phyloP scores from a whole-genome alignment of 2,113 vertebrate species.

The Murina feae region DNA sequence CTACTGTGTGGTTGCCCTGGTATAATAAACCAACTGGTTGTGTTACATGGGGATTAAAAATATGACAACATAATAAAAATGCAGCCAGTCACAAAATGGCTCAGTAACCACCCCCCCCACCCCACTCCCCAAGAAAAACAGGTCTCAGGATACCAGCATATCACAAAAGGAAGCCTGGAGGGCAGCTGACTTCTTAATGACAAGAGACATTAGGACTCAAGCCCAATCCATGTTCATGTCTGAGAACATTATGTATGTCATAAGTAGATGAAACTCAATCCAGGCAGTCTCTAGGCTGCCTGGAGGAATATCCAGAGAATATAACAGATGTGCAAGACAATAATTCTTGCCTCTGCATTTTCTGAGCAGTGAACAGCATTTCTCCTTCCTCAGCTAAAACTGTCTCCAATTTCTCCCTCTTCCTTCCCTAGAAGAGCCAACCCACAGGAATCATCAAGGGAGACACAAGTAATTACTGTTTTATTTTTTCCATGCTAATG shows the following conservation, averaged over 20 bases:
- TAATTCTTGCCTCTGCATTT: conserved; percentile 43
- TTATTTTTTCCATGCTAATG: conserved; percentile 73
- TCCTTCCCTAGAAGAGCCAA: conserved; percentile 53
- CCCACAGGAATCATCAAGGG: conserved; percentile 64
- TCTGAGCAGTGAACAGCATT: conserved; percentile 36
- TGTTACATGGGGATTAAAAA: conserved; percentile 21
- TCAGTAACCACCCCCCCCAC: conserved; percentile 14
- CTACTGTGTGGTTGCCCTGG: not conserved
- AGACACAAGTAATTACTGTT: conserved; percentile 73
- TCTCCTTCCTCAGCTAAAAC: conserved; percentile 43
- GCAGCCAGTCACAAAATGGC: conserved; percentile 40
- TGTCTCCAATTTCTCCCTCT: conserved; percentile 33
- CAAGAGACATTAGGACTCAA: not conserved
- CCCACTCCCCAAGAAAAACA: conserved; percentile 7
- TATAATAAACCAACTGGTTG: conserved; percentile 22
- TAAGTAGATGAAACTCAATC: conserved; percentile 64
- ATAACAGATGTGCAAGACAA: conserved; percentile 31
- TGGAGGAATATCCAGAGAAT: conserved; percentile 47
- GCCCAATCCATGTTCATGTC: not conserved
- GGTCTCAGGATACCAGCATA: not conserved
- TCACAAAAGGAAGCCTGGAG: not conserved
- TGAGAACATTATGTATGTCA: conserved; percentile 35
- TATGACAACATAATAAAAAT: conserved; percentile 51
- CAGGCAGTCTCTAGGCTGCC: conserved; percentile 41
- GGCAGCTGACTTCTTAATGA: conserved; percentile 34